These are phyloP conservation scores for Pseudococcus viburni DNA, from an alignment of 2,888 invertebrate genomes.

Conservation along the genomic window DNA sequence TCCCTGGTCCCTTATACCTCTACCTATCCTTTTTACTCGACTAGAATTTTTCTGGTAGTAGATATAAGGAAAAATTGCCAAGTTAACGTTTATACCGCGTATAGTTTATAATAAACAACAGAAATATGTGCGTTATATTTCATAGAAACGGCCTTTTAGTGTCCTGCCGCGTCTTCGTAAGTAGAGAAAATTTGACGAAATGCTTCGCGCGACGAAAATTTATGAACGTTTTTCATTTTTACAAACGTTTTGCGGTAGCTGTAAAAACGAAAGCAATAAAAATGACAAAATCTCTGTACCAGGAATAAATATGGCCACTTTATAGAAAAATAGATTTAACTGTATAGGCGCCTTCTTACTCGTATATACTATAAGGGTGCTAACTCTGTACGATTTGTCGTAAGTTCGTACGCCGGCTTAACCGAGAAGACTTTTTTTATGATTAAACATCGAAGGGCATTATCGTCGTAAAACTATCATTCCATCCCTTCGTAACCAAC, in stretches of 20 bases:
- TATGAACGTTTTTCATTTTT: constrained; percentile 48
- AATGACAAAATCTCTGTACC: constrained; percentile 54
- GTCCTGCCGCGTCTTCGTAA: constrained; percentile 10
- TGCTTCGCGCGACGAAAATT: constrained; percentile 30
- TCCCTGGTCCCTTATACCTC: background rate
- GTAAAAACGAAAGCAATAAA: constrained; percentile 55
- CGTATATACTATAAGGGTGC: constrained; percentile 2
- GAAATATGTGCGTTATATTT: constrained; percentile 52
- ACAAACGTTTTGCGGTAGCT: constrained; percentile 38
- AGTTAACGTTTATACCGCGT: constrained; percentile 27
- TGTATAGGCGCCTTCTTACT: constrained; percentile 5
- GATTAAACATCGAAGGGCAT: background rate
- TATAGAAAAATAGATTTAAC: constrained; percentile 54
- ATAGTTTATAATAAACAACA: constrained; percentile 53
- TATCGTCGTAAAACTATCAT: background rate
- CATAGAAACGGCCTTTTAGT: constrained; percentile 54
- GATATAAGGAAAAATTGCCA: constrained; percentile 44
- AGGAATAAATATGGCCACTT: constrained; percentile 52
- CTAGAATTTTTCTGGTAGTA: background rate
- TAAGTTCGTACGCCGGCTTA: background rate
- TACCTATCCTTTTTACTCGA: constrained; percentile 33
- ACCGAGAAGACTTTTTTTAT: background rate
- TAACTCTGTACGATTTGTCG: background rate
- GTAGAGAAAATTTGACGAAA: constrained; percentile 47
- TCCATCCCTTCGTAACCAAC: background rate